phyloP scores from a whole-genome alignment of 2,113 vertebrate genomes.

The Nesospiza acunhae region DNA sequence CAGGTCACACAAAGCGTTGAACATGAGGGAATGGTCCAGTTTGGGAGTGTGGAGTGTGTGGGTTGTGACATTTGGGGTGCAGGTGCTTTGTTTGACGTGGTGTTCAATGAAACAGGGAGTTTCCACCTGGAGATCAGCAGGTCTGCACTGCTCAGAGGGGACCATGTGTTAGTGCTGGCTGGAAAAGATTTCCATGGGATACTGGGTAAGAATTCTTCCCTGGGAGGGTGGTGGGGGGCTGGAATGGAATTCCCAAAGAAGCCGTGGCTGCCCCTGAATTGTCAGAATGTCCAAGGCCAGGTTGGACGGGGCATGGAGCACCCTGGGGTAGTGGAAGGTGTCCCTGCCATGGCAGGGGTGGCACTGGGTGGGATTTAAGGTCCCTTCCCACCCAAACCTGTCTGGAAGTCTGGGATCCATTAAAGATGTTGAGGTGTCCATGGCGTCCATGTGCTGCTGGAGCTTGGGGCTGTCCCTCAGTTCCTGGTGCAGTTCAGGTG shows the following conservation, averaged over 20 bases:
- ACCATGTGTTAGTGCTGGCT: fast-evolving
- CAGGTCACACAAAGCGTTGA: fast-evolving
- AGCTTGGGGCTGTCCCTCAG: fast-evolving
- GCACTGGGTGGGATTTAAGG: background rate
- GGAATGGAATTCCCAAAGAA: background rate
- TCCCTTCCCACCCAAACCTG: background rate
- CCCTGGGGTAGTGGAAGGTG: fast-evolving
- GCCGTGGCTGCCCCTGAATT: background rate
- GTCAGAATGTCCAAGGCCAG: background rate
- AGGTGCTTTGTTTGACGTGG: fast-evolving
- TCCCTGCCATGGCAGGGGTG: background rate
- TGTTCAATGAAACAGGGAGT: fast-evolving
- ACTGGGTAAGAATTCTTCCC: background rate
- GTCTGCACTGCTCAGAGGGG: fast-evolving
- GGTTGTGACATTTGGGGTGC: fast-evolving
- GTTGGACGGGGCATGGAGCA: fast-evolving
- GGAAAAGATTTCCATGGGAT: background rate
- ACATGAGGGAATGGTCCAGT: fast-evolving
- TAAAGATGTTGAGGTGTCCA: fast-evolving
- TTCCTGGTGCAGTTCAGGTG: background rate
- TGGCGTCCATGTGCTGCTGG: background rate
- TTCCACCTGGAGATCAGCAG: background rate
- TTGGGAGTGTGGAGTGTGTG: background rate
- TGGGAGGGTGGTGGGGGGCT: background rate
- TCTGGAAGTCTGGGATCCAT: background rate